Conservation (phyloP, 2,113 vertebrate genomes). For the Dicerorhinus sumatrensis region DNA sequence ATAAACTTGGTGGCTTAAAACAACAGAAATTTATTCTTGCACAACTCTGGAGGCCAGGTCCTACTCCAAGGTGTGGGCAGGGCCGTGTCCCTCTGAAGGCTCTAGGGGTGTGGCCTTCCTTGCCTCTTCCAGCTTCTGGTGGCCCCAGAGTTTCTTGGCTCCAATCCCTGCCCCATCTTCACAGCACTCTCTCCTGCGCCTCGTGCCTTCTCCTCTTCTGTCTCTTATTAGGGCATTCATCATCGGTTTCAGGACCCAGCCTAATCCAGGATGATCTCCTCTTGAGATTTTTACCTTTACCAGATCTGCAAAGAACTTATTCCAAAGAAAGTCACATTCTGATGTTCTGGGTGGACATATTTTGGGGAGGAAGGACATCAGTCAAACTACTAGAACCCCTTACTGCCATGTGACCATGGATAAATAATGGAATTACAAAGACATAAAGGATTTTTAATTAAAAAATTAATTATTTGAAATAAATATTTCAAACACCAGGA, state of each 20-base stretch:
- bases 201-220: neutral
- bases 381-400: neutral
- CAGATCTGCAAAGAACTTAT: neutral
- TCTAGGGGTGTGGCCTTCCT: neutral
- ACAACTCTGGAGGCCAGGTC: neutral
- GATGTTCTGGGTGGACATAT: neutral
- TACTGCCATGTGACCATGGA: neutral
- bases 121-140: neutral
- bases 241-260: neutral
- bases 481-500: neutral
- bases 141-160: too few species aligned
- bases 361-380: neutral
- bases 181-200: neutral
- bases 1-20: neutral
- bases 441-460: neutral
- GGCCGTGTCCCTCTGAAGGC: neutral
- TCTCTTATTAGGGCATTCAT: neutral
- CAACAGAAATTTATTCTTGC: neutral
- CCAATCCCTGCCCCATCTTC: accelerated
- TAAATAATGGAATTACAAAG: neutral
- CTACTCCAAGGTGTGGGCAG: neutral
- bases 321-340: neutral
- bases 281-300: neutral
- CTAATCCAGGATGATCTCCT: neutral
- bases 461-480: neutral